A percentile compares a stretch with the other conserved stretches of the same genome.
These are phyloP conservation scores for Ooceraea biroi DNA, from an alignment of 1,140 invertebrate species.

Conservation along the genomic window DNA sequence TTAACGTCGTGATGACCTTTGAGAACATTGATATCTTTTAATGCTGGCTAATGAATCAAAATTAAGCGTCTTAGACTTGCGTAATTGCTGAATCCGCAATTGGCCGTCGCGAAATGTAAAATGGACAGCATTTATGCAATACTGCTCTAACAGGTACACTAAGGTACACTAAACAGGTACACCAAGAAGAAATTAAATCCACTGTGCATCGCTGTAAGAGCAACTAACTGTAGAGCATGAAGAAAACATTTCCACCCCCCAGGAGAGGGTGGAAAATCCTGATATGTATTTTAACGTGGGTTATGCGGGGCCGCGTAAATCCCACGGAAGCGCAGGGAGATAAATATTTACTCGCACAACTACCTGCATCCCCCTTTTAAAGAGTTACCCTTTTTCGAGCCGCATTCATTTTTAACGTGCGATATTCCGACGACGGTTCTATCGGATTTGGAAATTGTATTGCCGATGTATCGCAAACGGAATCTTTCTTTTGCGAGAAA, in stretches of 20 bases:
- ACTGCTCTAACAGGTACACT: conserved; percentile 4
- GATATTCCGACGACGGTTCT: conserved; percentile 29
- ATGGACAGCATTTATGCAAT: background rate
- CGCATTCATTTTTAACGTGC: conserved; percentile 52
- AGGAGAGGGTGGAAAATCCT: conserved; percentile 30
- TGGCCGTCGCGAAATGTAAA: conserved; percentile 6
- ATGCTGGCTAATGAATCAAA: background rate
- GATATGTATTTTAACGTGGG: conserved; percentile 59
- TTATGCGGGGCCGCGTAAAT: conserved; percentile 45
- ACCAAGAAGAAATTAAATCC: conserved; percentile 40
- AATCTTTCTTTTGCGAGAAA: conserved; percentile 6
- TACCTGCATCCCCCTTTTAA: conserved; percentile 53
- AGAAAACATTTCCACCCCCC: conserved; percentile 38
- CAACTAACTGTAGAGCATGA: conserved; percentile 15
- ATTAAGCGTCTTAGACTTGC: background rate
- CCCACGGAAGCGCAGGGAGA: conserved; percentile 44
- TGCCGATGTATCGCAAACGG: background rate
- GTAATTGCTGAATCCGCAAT: conserved; percentile 3
- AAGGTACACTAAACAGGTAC: too few species aligned
- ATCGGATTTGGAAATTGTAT: conserved; percentile 26
- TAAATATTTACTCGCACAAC: conserved; percentile 55
- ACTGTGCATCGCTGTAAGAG: conserved; percentile 24
- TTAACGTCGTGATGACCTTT: too few species aligned
- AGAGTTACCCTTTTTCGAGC: conserved; percentile 32
- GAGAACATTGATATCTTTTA: conserved; percentile 22